Evolutionary conservation across 1,140 invertebrate genomes (phyloP), one percentile per base, ranked within the genome.

Genomic region (Holotrichia oblita): DNA sequence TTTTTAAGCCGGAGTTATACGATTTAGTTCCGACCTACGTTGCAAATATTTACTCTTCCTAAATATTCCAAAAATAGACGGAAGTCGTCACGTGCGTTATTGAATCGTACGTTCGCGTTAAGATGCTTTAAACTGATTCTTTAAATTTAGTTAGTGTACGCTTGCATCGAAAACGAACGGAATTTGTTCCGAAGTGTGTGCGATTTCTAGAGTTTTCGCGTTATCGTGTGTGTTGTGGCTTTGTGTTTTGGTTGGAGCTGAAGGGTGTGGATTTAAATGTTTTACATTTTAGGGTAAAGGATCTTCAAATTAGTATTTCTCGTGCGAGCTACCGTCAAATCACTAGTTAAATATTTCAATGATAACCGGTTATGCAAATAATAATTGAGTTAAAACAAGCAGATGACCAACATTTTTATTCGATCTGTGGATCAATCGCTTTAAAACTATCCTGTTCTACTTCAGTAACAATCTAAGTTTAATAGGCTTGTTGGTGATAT

Each of bases 1-100:
- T 83, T 83, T 83, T 76, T 79, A 77, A 73, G 64, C 73, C 74
- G 69, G 7, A 20, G 6, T 24, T 27, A 27, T 27, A 69, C 61
- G 22, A 34, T 44, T 40, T 69, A 61, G 27, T 79, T 55, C 10
- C 77, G 80, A 83, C 82, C 34, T 76, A 80, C 80, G 81, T 79
- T 22, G 55, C 73, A 79, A 79, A 83, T 83, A 83, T 83, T 82
- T 80, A 82, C 79, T 72, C 75, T 78, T 81, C 77, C 78, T 73
- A 80, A 79, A 61, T 44, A 72, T 44, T 80, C 82, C 76, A 24
- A 79, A 83, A 84, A 84, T 84, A 83, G 77, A 76, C 22, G 17
- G 8, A 22, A 76, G 80, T 77, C 44, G 44, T 17, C 81, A 78
- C 77, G 77, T 77, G 79, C 44, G 69, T 77, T 77, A 61, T 77